Conservation (phyloP, 2,113 vertebrate species). For the Petrocephalus microphthalmus region DNA sequence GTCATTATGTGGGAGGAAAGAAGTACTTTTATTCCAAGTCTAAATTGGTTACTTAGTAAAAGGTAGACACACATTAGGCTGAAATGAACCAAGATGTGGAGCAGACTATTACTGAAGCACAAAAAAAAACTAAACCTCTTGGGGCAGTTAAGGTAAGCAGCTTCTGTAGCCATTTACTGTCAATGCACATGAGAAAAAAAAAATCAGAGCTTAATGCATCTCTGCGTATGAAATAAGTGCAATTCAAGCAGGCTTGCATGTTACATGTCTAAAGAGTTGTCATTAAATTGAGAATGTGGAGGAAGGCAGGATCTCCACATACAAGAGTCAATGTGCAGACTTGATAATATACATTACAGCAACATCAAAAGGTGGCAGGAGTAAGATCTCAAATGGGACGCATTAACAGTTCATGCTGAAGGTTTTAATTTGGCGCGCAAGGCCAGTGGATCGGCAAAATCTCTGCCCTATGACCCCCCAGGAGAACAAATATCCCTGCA, state of each 20-base stretch:
- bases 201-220: not conserved
- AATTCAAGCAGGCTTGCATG: not conserved
- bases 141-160: not conserved
- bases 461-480: not conserved
- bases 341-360: conserved; percentile 7
- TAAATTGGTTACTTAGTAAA: not conserved
- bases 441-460: not conserved
- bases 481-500: not conserved
- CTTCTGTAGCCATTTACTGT: not conserved
- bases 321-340: conserved; percentile 12
- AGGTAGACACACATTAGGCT: not conserved
- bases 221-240: not conserved
- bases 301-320: not conserved
- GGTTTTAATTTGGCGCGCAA: not conserved
- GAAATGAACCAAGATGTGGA: not conserved
- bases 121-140: not conserved
- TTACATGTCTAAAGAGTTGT: not conserved
- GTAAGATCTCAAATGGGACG: not conserved
- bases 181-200: not conserved
- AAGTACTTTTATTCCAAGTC: not conserved
- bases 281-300: conserved; percentile 1
- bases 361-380: not conserved
- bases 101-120: not conserved
- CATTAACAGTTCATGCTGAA: not conserved
- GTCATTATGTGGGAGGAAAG: not conserved